A percentile compares a stretch with the other conserved stretches of the same genome.
Evolutionary conservation across 1,140 invertebrate species (phyloP).

Genomic region (Drosophila athabasca): DNA sequence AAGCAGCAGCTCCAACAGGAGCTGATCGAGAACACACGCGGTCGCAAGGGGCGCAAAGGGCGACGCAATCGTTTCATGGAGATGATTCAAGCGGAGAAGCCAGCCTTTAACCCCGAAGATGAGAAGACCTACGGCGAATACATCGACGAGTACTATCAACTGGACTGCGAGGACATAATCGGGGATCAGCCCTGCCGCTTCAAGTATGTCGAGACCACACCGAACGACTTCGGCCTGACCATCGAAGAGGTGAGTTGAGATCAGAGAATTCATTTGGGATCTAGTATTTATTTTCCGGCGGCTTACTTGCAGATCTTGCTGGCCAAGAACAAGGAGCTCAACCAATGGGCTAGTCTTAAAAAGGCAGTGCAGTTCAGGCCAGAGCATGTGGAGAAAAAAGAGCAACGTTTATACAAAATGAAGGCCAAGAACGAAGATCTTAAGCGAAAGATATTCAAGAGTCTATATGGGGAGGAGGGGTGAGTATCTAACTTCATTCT

Average conservation of each 20-base stretch:
- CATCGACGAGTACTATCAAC: constrained; percentile 96
- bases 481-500: constrained; percentile 40
- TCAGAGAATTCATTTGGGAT: neutral
- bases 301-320: constrained; percentile 86
- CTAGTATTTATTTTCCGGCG: too few relatives aligned
- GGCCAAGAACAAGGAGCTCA: constrained; percentile 96
- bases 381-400: constrained; percentile 91
- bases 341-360: constrained; percentile 97
- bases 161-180: constrained; percentile 98
- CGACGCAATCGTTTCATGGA: constrained; percentile 89
- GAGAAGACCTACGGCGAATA: constrained; percentile 93
- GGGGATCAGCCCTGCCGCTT: constrained; percentile 95
- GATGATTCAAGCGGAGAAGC: constrained; percentile 89
- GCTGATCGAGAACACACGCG: constrained; percentile 85
- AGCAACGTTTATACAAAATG: constrained; percentile 89
- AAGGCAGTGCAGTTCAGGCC: constrained; percentile 92
- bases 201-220: constrained; percentile 94
- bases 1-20: constrained; percentile 85
- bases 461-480: constrained; percentile 87
- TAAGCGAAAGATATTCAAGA: constrained; percentile 94
- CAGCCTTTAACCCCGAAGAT: constrained; percentile 91
- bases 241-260: constrained; percentile 90
- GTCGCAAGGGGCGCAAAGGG: constrained; percentile 86
- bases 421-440: constrained; percentile 89
- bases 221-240: constrained; percentile 96